These are phyloP conservation scores for Lochmaea crataegi DNA, from an alignment of 2,888 invertebrate genomes.

Conservation along the genomic window DNA sequence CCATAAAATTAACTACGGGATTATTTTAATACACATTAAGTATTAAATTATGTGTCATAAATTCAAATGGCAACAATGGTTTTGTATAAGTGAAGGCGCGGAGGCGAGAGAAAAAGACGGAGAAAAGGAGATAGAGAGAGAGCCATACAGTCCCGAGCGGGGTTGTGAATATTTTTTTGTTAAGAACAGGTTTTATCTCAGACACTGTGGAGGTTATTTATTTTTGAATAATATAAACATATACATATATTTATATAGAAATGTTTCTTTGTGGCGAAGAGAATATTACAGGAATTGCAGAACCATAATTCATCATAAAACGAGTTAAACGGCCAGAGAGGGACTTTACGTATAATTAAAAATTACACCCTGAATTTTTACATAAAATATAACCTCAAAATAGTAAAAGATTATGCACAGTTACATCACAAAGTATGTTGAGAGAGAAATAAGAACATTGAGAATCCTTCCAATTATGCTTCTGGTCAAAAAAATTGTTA, in stretches of 20 bases:
- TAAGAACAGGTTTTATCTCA: constrained; percentile 57
- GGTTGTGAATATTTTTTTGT: constrained; percentile 52
- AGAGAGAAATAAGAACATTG: too few species aligned
- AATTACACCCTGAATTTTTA: too few species aligned
- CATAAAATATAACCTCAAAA: too few species aligned
- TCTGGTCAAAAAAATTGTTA: too few species aligned
- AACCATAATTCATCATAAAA: constrained; percentile 51
- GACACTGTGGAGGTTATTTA: constrained; percentile 52
- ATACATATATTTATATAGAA: constrained; percentile 57
- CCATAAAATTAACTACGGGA: constrained; percentile 47
- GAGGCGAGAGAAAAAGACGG: constrained; percentile 18
- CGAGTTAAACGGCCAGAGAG: constrained; percentile 27
- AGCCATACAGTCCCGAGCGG: constrained; percentile 47
- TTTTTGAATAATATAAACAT: constrained; percentile 59
- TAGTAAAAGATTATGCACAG: too few species aligned
- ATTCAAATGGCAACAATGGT: constrained; percentile 54
- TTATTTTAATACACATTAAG: constrained; percentile 54
- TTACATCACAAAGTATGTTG: too few species aligned
- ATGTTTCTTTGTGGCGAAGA: constrained; percentile 51
- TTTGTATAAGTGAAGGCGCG: constrained; percentile 23
- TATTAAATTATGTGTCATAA: constrained; percentile 56
- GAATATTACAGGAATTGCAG: constrained; percentile 50
- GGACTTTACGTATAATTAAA: neutral
- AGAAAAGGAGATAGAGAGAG: constrained; percentile 27
- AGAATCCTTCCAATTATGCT: too few species aligned